phyloP scores from a whole-genome alignment of 2,888 invertebrate species.

The Coronaproctus castanopsis region DNA sequence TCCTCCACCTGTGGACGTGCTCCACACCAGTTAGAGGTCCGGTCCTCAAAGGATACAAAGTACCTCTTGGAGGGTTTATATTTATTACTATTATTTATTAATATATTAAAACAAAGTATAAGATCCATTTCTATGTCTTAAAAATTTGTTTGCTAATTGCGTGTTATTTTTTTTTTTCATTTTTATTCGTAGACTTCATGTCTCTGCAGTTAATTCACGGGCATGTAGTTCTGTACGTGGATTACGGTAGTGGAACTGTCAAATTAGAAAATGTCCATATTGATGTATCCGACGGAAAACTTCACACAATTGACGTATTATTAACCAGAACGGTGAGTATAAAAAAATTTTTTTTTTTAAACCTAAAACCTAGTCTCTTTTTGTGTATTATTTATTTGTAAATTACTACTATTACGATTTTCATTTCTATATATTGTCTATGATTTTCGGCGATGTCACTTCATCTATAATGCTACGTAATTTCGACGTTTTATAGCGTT shows the following conservation, averaged over 20 bases:
- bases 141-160: not conserved
- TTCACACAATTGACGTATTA: slow-evolving; percentile 68
- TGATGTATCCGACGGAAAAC: slow-evolving; percentile 59
- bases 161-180: not conserved
- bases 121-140: not conserved
- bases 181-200: slow-evolving; percentile 51
- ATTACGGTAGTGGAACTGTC: slow-evolving; percentile 68
- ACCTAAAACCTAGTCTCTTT: not conserved
- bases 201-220: slow-evolving; percentile 68
- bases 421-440: not conserved
- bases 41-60: no score
- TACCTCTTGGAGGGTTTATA: no score
- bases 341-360: not conserved
- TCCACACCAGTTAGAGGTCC: no score
- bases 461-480: not conserved
- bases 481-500: no score
- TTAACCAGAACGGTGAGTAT: slow-evolving; percentile 30
- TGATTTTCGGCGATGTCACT: not conserved
- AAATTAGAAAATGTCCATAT: slow-evolving; percentile 46
- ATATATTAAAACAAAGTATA: no score
- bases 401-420: not conserved
- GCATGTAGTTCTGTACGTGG: slow-evolving; percentile 58
- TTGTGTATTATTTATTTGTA: not conserved
- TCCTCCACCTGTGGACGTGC: no score
- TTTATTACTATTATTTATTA: no score